Base-by-base conservation (phyloP, 2,797 vertebrate genomes). In the Pelochelys cantorii region DNA sequence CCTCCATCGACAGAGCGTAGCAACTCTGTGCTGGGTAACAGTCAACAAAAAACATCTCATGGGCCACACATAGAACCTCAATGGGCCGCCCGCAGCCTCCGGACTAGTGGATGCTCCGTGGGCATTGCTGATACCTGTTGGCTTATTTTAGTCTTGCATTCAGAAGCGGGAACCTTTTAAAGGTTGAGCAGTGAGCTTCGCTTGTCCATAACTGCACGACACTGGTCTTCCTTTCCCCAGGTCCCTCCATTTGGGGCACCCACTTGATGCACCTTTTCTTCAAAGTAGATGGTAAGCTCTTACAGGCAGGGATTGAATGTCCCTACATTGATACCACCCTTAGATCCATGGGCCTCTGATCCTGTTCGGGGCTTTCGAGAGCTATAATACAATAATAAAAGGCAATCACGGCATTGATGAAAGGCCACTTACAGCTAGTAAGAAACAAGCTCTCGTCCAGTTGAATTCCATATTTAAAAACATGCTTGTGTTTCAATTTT, bases 161-260 rank as follows among this genome's bases (percentile, higher is more conserved):
- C 11, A 34, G 52, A 7, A 23, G n/a, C 14, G n/a, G 22, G 54
- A 56, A 22, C 54, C 7, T 4, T 34, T 3, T 34, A n/a, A 56
- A n/a, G 1, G 3, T 68, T 81, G 88, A 5, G 87, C 85, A 60
- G 0, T 0, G 0, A 48, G 83, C 18, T 29, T 52, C 31, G 2
- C 37, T n/a, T 52, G 5, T 82, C 9, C 12, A 52, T n/a, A n/a
- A 74, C 20, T 79, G 34, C 13, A 2, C 3, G 14, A 25, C 11
- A 60, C 29, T n/a, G 11, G 0, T 80, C 1, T 5, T 81, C 78
- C 80, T 10, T 54, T 79, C 82, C 42, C 34, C 94, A 31, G 23
- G 78, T 57, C 53, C 29, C 42, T 83, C 57, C 60, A 37, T 71
- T 34, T 34, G 53, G 42, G 23, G 52, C 71, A 87, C 14, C 92